Evolutionary conservation across 1,140 invertebrate species (phyloP), one percentile per base, ranked within the genome.

Genomic region (Ganaspis sp.): DNA sequence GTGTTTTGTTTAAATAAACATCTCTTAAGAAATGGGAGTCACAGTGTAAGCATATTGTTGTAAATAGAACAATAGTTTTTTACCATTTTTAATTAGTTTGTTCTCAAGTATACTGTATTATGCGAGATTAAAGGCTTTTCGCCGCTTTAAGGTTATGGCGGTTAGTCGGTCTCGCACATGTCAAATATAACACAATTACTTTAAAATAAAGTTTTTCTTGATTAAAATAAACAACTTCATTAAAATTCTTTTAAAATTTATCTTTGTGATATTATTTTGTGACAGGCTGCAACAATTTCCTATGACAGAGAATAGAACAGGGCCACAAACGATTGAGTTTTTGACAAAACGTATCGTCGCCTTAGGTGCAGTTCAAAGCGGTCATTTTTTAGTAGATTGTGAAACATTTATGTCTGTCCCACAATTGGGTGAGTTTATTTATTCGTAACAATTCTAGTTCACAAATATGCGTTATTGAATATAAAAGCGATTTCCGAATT

Each of bases 361-460:
- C 0, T 91, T 99, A 19, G 97, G 97, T 40, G 98, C 97, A 0
- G 92, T 94, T 0, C 97, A 96, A 89, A 93, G 94, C 82, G 98
- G 97, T 1, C 96, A 96, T 83, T 99, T 98, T 90, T 90, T 96
- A 58, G 97, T 99, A 0, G 98, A 99, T 85, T 99, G 98, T 87
- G 98, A 99, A 89, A 98, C 97, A 12, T 99, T 96, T 84, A 94
- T 95, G 70, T 97, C 96, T 23, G 94, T 95, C 75, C 94, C 94
- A 11, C 94, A 94, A 82, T 91, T 95, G 82, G 94, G 94, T 94
- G 81, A 91, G 90, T 90, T 17, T 9, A 69, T 19, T 45, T 34
- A 19, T 21, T 42, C 1, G 38, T 38, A 69, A 26, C 9, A 5
- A 12, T 45, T 70, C 9, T 29, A 34, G 12, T 12, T 70, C 34